phyloP scores from a whole-genome alignment of 2,113 vertebrate species.

The Malurus melanocephalus region DNA sequence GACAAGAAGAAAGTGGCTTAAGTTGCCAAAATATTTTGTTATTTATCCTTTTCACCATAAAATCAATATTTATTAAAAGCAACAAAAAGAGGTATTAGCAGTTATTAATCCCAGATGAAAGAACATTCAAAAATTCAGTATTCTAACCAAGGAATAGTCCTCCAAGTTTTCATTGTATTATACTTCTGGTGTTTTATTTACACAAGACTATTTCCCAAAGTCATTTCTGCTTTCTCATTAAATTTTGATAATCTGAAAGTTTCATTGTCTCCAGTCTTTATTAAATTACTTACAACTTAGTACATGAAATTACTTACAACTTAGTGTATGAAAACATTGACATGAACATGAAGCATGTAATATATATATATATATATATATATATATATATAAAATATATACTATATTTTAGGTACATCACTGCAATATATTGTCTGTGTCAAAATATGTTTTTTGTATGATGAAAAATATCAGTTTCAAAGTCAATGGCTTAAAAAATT shows the following conservation, averaged over 20 bases:
- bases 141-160: neutral
- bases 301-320: neutral
- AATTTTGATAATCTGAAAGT: neutral
- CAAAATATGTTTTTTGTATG: fast-evolving
- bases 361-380: neutral
- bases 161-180: neutral
- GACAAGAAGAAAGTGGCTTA: neutral
- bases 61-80: neutral
- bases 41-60: neutral
- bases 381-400: neutral
- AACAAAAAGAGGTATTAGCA: neutral
- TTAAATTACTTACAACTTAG: neutral
- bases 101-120: neutral
- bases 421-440: neutral
- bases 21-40: neutral
- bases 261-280: neutral
- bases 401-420: neutral
- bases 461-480: neutral
- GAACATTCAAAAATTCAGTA: neutral
- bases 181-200: neutral
- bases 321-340: neutral
- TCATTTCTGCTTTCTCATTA: neutral
- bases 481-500: neutral
- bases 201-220: neutral
- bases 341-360: neutral